Evolutionary conservation across 2,113 vertebrate species (phyloP).

Genomic region (Sciurus niger): DNA sequence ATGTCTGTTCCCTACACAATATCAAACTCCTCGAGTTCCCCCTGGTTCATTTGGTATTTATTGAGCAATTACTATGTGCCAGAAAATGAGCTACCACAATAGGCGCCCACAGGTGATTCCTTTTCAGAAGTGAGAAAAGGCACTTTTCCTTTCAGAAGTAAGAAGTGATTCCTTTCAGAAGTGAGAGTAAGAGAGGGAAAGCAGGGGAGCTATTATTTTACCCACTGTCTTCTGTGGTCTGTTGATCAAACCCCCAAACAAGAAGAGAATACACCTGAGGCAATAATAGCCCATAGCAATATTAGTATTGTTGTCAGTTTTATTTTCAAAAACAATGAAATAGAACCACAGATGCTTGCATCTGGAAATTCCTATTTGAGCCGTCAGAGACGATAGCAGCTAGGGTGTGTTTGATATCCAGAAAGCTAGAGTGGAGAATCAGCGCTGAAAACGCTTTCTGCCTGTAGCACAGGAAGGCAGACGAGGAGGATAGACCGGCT

Average conservation of each 20-base stretch:
- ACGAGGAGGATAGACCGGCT: neutral
- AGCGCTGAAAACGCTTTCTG: neutral
- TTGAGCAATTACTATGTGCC: neutral
- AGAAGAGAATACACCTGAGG: neutral
- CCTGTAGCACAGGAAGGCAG: neutral
- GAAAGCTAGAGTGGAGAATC: neutral
- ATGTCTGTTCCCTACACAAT: neutral
- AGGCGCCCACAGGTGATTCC: neutral
- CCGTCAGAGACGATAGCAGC: neutral
- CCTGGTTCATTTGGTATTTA: neutral
- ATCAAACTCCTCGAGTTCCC: neutral
- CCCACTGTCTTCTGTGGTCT: neutral
- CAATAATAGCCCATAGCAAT: neutral
- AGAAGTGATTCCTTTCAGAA: no score
- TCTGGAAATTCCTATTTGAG: conserved; percentile 44
- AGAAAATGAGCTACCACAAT: neutral
- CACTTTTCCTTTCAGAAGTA: no score
- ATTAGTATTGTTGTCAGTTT: neutral
- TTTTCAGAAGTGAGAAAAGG: neutral
- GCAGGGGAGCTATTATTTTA: neutral
- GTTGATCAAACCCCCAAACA: neutral
- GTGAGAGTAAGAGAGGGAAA: neutral
- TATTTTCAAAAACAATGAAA: neutral
- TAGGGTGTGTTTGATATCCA: neutral
- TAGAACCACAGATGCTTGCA: neutral